Conservation (phyloP, 1,140 invertebrate species). For the Sminthurides bifidus region DNA sequence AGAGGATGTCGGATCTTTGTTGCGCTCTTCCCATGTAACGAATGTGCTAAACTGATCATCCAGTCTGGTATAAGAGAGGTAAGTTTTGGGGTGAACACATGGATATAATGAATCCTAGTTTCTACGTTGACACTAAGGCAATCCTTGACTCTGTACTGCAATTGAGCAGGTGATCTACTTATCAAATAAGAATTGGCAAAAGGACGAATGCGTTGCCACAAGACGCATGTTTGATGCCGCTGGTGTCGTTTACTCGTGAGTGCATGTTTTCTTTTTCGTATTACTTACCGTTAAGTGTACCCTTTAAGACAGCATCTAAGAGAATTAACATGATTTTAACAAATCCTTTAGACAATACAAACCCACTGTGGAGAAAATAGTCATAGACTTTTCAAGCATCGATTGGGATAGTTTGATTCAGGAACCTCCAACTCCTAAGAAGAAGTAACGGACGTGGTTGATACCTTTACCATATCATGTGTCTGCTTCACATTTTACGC, state of each 20-base stretch:
- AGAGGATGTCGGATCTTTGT: slow-evolving; percentile 74
- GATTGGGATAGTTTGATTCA: slow-evolving; percentile 44
- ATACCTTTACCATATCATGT: no score
- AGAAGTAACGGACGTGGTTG: slow-evolving; percentile 13
- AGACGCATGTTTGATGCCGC: slow-evolving; percentile 67
- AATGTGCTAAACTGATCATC: slow-evolving; percentile 94
- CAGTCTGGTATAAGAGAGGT: slow-evolving; percentile 77
- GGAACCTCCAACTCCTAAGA: slow-evolving; percentile 36
- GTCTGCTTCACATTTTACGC: no score
- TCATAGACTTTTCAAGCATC: slow-evolving; percentile 54
- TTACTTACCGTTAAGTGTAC: background rate
- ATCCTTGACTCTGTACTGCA: background rate
- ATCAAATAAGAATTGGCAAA: slow-evolving; percentile 63
- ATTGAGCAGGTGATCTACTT: slow-evolving; percentile 47
- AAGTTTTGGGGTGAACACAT: background rate
- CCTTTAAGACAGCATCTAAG: slow-evolving; percentile 23
- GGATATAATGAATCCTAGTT: background rate
- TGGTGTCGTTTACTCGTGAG: slow-evolving; percentile 49
- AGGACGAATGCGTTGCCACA: slow-evolving; percentile 55
- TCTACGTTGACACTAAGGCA: background rate
- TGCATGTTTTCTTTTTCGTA: slow-evolving; percentile 1
- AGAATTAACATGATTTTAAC: no score
- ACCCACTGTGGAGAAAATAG: slow-evolving; percentile 48
- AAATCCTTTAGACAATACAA: slow-evolving; percentile 56
- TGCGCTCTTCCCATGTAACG: slow-evolving; percentile 84